Conservation (phyloP, 2,113 vertebrate species). For the Hymenochirus boettgeri region DNA sequence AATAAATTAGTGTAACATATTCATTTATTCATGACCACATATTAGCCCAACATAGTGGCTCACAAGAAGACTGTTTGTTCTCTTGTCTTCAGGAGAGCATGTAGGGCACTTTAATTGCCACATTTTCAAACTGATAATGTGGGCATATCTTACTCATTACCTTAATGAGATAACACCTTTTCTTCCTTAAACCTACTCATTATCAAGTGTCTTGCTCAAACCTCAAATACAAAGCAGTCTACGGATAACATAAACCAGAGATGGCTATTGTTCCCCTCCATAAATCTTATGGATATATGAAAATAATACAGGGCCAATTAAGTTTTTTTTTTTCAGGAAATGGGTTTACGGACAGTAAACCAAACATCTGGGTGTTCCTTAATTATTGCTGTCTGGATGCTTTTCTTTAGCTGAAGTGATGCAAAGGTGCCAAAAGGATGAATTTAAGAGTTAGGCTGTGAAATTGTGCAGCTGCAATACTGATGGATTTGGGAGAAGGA, state of each 20-base stretch:
- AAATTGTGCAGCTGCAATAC: constrained; percentile 77
- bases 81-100: constrained; percentile 75
- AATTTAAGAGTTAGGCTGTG: constrained; percentile 84
- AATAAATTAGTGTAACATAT: constrained; percentile 67
- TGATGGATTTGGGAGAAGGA: constrained; percentile 75
- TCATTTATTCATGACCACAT: constrained; percentile 67
- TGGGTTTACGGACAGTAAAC: constrained; percentile 60
- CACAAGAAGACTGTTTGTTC: constrained; percentile 75
- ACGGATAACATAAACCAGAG: constrained; percentile 38
- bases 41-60: constrained; percentile 78
- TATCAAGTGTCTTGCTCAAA: constrained; percentile 86
- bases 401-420: constrained; percentile 78
- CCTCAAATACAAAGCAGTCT: constrained; percentile 71
- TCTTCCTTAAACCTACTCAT: constrained; percentile 91
- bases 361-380: constrained; percentile 77
- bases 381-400: constrained; percentile 77
- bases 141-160: constrained; percentile 95
- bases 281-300: constrained; percentile 47
- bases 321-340: constrained; percentile 48
- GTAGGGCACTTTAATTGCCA: constrained; percentile 93
- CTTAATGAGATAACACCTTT: constrained; percentile 97
- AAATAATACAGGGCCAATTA: constrained; percentile 48
- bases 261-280: constrained; percentile 43
- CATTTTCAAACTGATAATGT: constrained; percentile 90
- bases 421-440: constrained; percentile 81